Conservation (phyloP, 2,888 invertebrate genomes). For the Exocentrus adspersus region DNA sequence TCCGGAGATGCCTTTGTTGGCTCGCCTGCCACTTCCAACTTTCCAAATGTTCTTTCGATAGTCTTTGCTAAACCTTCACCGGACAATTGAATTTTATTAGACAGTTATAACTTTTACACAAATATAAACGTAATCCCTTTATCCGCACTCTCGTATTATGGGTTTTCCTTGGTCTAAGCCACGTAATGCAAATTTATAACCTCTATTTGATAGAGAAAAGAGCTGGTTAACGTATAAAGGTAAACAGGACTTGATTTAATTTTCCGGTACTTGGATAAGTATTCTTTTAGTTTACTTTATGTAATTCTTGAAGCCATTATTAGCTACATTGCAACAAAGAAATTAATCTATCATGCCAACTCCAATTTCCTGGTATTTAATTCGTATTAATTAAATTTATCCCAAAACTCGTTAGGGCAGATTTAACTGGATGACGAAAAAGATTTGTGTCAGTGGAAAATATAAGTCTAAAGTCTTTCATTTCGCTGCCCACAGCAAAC, state of each 20-base stretch:
- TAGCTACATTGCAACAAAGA: too few relatives aligned
- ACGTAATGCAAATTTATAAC: too few relatives aligned
- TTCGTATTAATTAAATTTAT: background rate
- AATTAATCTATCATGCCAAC: too few relatives aligned
- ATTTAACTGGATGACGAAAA: background rate
- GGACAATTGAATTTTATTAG: constrained; percentile 26
- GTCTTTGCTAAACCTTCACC: constrained; percentile 26
- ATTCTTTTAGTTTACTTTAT: too few relatives aligned
- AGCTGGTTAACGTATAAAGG: too few relatives aligned
- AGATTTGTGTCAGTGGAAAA: background rate
- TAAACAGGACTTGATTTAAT: too few relatives aligned
- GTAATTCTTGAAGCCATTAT: too few relatives aligned
- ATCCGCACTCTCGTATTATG: too few relatives aligned
- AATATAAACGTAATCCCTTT: constrained; percentile 14
- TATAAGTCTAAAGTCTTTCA: background rate
- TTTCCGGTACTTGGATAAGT: too few relatives aligned
- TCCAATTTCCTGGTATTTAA: too few relatives aligned
- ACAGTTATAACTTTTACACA: constrained; percentile 21
- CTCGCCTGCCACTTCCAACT: constrained; percentile 25
- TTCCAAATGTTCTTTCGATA: constrained; percentile 27
- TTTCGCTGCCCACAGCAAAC: background rate
- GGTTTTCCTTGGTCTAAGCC: too few relatives aligned
- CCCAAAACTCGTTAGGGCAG: background rate
- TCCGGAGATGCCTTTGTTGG: constrained; percentile 26
- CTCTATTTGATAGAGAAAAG: too few relatives aligned